Conservation (phyloP, 2,888 invertebrate genomes). For the Sphaeridia pumilis region DNA sequence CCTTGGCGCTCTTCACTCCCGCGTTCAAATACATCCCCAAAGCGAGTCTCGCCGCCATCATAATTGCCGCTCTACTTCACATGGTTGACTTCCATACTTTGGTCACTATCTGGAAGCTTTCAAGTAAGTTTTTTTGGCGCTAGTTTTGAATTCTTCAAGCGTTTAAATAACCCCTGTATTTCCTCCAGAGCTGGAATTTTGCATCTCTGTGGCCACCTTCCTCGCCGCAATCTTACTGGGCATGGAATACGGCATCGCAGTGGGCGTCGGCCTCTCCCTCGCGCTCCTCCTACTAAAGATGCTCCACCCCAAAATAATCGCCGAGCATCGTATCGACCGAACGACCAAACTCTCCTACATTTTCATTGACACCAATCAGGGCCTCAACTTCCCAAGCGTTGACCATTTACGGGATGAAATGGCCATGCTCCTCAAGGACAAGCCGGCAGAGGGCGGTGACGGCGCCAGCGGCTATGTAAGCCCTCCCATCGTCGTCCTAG, state of each 20-base stretch:
- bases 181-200: constrained; percentile 51
- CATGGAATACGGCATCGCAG: constrained; percentile 56
- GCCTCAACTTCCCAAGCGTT: constrained; percentile 28
- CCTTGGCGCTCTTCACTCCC: constrained; percentile 73
- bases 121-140: constrained; percentile 18
- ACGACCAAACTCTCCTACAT: constrained; percentile 18
- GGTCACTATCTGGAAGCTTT: constrained; percentile 25
- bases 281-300: constrained; percentile 51
- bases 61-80: constrained; percentile 81
- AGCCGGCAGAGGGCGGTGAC: not conserved
- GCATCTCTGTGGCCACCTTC: constrained; percentile 56
- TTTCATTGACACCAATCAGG: constrained; percentile 20
- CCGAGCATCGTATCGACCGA: constrained; percentile 39
- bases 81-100: constrained; percentile 61
- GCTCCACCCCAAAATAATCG: constrained; percentile 51
- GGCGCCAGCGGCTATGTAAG: not conserved
- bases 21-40: constrained; percentile 83
- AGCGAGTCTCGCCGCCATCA: constrained; percentile 73
- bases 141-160: not conserved
- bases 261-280: constrained; percentile 53
- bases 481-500: constrained; percentile 16
- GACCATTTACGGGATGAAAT: constrained; percentile 25
- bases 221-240: constrained; percentile 54
- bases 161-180: not conserved
- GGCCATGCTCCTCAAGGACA: constrained; percentile 14